These are phyloP conservation scores for Epinotia demarniana DNA, from an alignment of 2,888 invertebrate species.

Conservation along the genomic window DNA sequence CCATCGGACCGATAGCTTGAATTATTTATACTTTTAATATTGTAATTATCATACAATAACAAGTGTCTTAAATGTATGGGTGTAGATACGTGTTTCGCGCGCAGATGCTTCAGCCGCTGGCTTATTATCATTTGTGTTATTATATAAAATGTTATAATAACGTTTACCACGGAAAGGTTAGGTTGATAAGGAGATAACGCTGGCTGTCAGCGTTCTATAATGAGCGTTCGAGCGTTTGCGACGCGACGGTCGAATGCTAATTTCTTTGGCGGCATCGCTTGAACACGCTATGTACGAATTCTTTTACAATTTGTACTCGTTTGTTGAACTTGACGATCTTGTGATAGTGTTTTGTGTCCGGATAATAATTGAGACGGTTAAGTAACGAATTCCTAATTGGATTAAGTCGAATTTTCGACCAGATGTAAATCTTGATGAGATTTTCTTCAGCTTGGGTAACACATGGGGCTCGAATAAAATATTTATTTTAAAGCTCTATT, in stretches of 20 bases:
- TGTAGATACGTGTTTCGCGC: conserved; percentile 25
- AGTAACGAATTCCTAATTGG: conserved; percentile 18
- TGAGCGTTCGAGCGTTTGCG: conserved; percentile 60
- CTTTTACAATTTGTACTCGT: conserved; percentile 76
- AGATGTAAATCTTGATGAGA: conserved; percentile 1
- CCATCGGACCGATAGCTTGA: conserved; percentile 76
- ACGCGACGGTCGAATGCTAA: conserved; percentile 66
- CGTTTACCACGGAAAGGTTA: conserved; percentile 77
- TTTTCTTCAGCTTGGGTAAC: not conserved
- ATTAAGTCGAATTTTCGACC: conserved; percentile 1
- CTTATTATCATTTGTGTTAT: conserved; percentile 82
- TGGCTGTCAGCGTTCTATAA: conserved; percentile 67
- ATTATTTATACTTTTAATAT: conserved; percentile 84
- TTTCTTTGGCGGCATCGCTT: conserved; percentile 65
- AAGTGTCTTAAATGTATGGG: conserved; percentile 19
- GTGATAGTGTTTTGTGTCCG: conserved; percentile 55
- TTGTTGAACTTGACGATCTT: conserved; percentile 68
- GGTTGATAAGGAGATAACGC: conserved; percentile 76
- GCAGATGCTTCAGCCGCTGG: conserved; percentile 57
- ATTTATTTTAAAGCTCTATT: not conserved
- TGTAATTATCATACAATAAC: conserved; percentile 79
- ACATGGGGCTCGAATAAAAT: not conserved
- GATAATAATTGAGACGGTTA: conserved; percentile 26
- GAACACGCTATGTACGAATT: conserved; percentile 66
- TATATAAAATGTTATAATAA: conserved; percentile 82